Conservation (phyloP, 2,888 invertebrate species). For the Coleophora flavipennella region DNA sequence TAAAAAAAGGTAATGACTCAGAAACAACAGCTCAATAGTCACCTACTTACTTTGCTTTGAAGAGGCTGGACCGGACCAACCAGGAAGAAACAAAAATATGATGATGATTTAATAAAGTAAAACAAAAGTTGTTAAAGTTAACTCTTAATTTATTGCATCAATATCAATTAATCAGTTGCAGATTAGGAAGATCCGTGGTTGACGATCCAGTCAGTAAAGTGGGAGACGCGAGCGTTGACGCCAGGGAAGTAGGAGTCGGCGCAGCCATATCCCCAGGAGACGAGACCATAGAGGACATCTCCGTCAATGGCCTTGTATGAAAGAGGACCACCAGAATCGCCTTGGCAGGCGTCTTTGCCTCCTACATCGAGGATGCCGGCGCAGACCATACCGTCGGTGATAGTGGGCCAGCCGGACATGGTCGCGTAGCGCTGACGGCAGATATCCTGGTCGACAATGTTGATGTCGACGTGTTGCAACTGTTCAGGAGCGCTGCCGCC, state of each 20-base stretch:
- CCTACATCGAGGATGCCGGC: constrained; percentile 28
- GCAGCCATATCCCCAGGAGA: constrained; percentile 36
- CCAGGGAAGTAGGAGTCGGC: constrained; percentile 43
- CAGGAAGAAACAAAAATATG: no score
- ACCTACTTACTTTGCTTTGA: no score
- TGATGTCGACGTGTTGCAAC: constrained; percentile 22
- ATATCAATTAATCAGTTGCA: no score
- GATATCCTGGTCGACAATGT: constrained; percentile 25
- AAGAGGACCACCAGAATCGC: constrained; percentile 48
- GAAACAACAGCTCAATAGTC: no score
- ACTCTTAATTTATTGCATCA: no score
- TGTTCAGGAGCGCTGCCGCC: no score
- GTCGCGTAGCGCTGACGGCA: constrained; percentile 28
- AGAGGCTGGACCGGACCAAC: no score
- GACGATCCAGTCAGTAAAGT: constrained; percentile 16
- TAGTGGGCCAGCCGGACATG: constrained; percentile 11
- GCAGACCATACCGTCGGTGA: constrained; percentile 33
- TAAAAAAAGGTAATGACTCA: no score
- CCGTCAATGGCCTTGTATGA: constrained; percentile 14
- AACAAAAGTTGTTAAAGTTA: no score
- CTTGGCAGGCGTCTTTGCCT: constrained; percentile 25
- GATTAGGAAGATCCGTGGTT: neutral
- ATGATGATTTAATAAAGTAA: no score
- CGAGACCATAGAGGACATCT: neutral
- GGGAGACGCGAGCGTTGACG: constrained; percentile 39